These are phyloP conservation scores for Biston stratarius DNA, from an alignment of 2,888 invertebrate species.

Conservation along the genomic window DNA sequence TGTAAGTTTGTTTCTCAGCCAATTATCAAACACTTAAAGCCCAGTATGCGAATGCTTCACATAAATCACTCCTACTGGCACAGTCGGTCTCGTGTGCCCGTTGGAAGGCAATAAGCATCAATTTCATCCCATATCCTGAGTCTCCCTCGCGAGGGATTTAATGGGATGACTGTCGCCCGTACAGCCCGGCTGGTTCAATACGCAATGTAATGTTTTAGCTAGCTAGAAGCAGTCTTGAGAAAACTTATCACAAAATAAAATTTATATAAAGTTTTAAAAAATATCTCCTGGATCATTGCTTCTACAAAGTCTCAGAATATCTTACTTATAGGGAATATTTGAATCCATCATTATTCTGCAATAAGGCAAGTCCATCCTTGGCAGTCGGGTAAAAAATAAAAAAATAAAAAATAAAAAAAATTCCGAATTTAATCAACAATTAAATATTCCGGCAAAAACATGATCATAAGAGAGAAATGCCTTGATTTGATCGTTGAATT, in stretches of 20 bases:
- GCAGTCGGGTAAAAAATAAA: no score
- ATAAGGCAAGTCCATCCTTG: no score
- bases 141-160: conserved; percentile 55
- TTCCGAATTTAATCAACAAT: no score
- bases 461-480: conserved; percentile 8
- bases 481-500: conserved; percentile 23
- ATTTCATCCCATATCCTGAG: conserved; percentile 83
- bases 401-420: no score
- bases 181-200: conserved; percentile 54
- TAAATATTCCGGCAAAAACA: conserved; percentile 8
- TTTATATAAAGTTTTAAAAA: no score
- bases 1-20: conserved; percentile 17
- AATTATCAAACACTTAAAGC: conserved; percentile 22
- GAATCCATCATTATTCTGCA: no score
- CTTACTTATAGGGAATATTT: no score
- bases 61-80: conserved; percentile 44
- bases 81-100: conserved; percentile 58
- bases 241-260: neutral
- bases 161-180: conserved; percentile 62
- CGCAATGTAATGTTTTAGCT: conserved; percentile 32
- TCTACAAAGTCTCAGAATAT: no score
- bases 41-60: conserved; percentile 23
- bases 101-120: conserved; percentile 70
- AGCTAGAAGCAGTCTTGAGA: neutral
- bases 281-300: no score